Conservation (phyloP, 2,888 invertebrate species). For the Stenodera caucasica region DNA sequence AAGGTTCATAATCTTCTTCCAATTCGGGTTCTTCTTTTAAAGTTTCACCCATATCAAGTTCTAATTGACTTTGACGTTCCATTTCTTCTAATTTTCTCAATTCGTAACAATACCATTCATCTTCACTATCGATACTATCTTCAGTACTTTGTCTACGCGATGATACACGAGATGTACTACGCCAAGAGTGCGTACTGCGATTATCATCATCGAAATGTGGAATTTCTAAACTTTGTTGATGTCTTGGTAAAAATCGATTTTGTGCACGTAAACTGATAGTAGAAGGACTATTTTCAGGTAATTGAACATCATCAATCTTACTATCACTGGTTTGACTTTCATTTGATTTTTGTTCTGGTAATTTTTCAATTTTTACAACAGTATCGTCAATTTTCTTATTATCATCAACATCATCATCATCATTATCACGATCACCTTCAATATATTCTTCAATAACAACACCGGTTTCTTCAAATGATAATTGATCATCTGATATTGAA, state of each 20-base stretch:
- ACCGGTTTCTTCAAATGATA: slow-evolving; percentile 42
- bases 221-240: slow-evolving; percentile 80
- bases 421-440: slow-evolving; percentile 28
- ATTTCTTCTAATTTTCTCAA: slow-evolving; percentile 83
- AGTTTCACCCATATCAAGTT: slow-evolving; percentile 64
- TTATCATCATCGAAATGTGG: slow-evolving; percentile 77
- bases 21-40: slow-evolving; percentile 64
- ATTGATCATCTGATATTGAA: slow-evolving; percentile 70
- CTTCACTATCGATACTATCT: slow-evolving; percentile 90
- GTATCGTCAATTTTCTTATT: too few relatives aligned
- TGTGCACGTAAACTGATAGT: slow-evolving; percentile 64
- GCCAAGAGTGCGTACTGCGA: slow-evolving; percentile 83
- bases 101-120: slow-evolving; percentile 92
- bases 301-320: too few relatives aligned
- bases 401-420: slow-evolving; percentile 13
- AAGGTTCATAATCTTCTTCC: slow-evolving; percentile 62
- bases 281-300: slow-evolving; percentile 67
- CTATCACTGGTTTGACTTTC: slow-evolving; percentile 52
- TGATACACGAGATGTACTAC: slow-evolving; percentile 82
- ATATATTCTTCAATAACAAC: slow-evolving; percentile 43
- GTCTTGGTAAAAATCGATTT: slow-evolving; percentile 66
- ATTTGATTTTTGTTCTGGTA: slow-evolving; percentile 45
- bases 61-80: slow-evolving; percentile 73
- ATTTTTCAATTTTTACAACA: slow-evolving; percentile 19
- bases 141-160: slow-evolving; percentile 89